These are phyloP conservation scores for Cotesia typhae DNA, from an alignment of 1,140 invertebrate genomes.

Conservation along the genomic window DNA sequence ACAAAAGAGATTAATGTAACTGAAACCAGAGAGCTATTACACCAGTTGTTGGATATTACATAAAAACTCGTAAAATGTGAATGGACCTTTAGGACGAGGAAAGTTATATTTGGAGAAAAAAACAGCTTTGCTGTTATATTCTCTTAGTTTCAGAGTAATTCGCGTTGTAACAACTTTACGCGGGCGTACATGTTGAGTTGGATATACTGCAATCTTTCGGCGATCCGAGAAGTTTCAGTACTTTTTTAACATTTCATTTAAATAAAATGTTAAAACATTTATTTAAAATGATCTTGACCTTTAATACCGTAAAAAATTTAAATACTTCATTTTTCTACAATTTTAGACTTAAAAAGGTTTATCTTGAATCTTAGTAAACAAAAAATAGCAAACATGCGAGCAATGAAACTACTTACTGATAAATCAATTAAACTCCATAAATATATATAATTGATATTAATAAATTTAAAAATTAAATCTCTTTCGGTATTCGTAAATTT, in stretches of 20 bases:
- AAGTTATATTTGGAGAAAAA: background rate
- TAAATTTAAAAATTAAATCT: slow-evolving; percentile 22
- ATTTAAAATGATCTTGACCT: too few relatives aligned
- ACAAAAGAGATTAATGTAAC: background rate
- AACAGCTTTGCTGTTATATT: slow-evolving; percentile 7
- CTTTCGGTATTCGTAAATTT: slow-evolving; percentile 5
- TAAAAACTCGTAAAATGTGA: slow-evolving; percentile 1
- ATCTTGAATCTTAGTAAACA: too few relatives aligned
- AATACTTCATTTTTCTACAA: too few relatives aligned
- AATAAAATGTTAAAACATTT: background rate
- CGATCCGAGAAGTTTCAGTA: slow-evolving; percentile 30
- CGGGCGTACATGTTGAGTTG: slow-evolving; percentile 9
- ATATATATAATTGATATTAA: too few relatives aligned
- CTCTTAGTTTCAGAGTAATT: background rate
- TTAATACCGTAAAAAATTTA: too few relatives aligned
- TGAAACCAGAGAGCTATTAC: too few relatives aligned
- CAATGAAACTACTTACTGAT: too few relatives aligned
- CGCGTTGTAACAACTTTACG: background rate
- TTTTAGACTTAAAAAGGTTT: too few relatives aligned
- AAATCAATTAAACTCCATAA: too few relatives aligned
- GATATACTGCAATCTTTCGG: slow-evolving; percentile 25
- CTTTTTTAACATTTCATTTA: background rate
- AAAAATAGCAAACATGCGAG: too few relatives aligned
- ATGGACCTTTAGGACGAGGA: background rate
- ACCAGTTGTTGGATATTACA: background rate